Percentiles rank a stretch among this genome's conserved stretches.
Conservation (phyloP, 2,113 vertebrate species). For the Stegostoma tigrinum region DNA sequence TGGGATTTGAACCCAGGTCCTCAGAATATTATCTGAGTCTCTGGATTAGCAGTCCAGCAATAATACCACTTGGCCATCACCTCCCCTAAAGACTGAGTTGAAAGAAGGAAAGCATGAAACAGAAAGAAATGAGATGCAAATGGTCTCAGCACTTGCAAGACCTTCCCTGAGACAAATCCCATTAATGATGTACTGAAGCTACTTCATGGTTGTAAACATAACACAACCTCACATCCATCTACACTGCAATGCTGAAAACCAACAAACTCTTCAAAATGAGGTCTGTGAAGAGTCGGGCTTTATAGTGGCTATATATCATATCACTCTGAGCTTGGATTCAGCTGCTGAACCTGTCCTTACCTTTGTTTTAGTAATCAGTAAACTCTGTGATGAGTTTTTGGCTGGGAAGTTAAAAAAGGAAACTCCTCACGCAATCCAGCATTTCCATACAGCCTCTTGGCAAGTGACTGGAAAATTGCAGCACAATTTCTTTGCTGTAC, state of each 20-base stretch:
- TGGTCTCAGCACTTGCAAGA: not conserved
- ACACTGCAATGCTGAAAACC: not conserved
- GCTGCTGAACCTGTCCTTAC: constrained; percentile 20
- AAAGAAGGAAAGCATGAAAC: not conserved
- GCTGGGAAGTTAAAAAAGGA: not conserved
- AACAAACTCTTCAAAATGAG: not conserved
- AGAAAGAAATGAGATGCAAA: not conserved
- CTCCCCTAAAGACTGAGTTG: not conserved
- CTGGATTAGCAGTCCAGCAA: no score
- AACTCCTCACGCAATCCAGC: not conserved
- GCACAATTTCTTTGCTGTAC: not conserved
- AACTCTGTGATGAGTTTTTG: not conserved
- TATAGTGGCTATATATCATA: not conserved
- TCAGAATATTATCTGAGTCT: no score
- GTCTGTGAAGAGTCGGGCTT: not conserved
- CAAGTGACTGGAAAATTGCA: not conserved
- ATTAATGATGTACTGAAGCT: not conserved
- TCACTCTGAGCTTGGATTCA: not conserved
- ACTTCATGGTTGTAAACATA: not conserved
- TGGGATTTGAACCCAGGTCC: no score
- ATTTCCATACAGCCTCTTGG: constrained; percentile 9
- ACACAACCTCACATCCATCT: not conserved
- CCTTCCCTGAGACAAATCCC: not conserved
- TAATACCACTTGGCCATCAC: no score
- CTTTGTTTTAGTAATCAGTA: constrained; percentile 11